These are phyloP conservation scores for Sitobion miscanthi DNA, from an alignment of 1,140 invertebrate genomes.

Conservation along the genomic window DNA sequence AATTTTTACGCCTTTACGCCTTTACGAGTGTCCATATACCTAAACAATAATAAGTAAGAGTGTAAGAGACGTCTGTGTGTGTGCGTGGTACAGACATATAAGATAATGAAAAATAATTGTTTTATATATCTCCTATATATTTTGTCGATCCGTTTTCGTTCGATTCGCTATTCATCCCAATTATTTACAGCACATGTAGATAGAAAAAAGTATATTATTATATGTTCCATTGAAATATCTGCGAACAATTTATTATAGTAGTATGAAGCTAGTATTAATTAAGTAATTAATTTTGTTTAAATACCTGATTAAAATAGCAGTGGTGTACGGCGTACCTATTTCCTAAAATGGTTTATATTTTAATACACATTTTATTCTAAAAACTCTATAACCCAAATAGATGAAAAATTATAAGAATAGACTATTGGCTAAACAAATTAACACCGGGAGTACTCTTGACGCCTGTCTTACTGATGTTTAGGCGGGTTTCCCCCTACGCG, in stretches of 20 bases:
- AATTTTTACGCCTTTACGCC: conserved; percentile 46
- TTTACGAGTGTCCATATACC: neutral
- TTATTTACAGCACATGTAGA: neutral
- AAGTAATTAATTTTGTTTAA: neutral
- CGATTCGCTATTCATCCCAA: neutral
- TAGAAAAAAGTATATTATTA: too few species aligned
- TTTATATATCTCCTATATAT: neutral
- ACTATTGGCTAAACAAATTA: neutral
- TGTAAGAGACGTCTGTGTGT: neutral
- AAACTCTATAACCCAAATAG: neutral
- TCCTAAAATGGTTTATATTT: neutral
- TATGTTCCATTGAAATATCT: neutral
- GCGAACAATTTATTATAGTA: neutral
- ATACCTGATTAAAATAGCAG: neutral
- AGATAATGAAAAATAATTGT: conserved; percentile 3
- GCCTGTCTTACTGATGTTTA: too few species aligned
- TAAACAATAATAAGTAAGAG: neutral
- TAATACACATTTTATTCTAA: neutral
- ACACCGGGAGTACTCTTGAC: too few species aligned
- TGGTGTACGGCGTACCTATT: neutral
- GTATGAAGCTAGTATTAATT: neutral
- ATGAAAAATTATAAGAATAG: neutral
- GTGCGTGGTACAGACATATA: neutral
- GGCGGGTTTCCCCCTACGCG: too few species aligned
- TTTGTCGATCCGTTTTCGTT: neutral